phyloP scores from a whole-genome alignment of 35 echinoderm and acorn worm species.

The Patiria miniata region DNA sequence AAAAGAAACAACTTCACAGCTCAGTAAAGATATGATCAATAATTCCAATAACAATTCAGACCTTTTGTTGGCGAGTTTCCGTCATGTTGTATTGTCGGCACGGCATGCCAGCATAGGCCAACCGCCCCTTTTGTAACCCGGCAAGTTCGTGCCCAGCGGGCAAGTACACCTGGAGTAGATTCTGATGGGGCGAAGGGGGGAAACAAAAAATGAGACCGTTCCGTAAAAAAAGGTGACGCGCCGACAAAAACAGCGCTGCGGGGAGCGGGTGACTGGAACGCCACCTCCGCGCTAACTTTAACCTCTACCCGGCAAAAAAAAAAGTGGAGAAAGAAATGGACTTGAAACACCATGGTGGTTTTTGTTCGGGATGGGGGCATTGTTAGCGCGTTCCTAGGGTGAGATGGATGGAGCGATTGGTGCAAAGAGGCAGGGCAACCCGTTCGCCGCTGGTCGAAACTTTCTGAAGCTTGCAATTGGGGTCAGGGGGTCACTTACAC shows the following conservation, averaged over 20 bases:
- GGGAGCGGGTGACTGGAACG: slow-evolving; percentile 25
- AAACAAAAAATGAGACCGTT: not conserved
- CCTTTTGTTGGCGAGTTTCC: not conserved
- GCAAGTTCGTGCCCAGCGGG: slow-evolving; percentile 26
- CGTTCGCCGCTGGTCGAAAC: not conserved
- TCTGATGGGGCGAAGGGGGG: not conserved
- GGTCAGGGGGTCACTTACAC: not conserved
- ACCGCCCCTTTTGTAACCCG: not conserved
- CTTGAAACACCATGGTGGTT: slow-evolving; percentile 7
- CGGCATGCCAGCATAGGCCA: not conserved
- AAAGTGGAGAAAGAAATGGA: not conserved
- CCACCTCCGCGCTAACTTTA: slow-evolving; percentile 1
- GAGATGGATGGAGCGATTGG: not conserved
- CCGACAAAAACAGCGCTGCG: slow-evolving; percentile 15
- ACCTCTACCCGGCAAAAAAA: not conserved
- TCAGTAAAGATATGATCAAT: slow-evolving; percentile 23
- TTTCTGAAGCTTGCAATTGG: not conserved
- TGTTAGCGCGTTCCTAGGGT: not conserved
- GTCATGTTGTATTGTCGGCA: not conserved
- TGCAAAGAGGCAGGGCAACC: not conserved
- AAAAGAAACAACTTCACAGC: slow-evolving; percentile 11
- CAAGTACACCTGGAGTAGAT: not conserved
- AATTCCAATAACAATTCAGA: slow-evolving; percentile 25
- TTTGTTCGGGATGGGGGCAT: not conserved
- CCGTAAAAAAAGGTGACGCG: not conserved